Percentiles rank a stretch among this genome's conserved stretches.
phyloP scores from a whole-genome alignment of 2,113 vertebrate species.

The Myotis lucifugus region DNA sequence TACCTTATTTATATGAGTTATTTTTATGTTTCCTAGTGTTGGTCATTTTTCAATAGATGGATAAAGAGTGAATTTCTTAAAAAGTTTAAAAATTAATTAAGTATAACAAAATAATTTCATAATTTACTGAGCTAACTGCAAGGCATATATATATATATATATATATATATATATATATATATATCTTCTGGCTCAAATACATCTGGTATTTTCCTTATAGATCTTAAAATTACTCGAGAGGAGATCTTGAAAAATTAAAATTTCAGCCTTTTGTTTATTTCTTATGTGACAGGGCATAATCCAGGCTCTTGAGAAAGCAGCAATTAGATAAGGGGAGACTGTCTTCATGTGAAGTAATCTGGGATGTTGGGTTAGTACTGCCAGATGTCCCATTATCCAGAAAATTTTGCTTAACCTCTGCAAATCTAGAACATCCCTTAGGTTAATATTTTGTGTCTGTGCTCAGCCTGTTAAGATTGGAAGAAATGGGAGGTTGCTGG shows the following conservation, averaged over 20 bases:
- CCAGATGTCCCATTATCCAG: neutral
- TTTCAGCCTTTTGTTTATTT: neutral
- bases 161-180: neutral
- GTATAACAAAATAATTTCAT: neutral
- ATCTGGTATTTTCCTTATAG: neutral
- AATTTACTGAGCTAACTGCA: neutral
- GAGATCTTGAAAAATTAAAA: neutral
- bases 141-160: neutral
- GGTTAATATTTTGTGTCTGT: neutral
- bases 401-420: neutral
- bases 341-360: neutral
- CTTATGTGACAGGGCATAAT: neutral
- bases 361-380: neutral
- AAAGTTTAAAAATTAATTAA: neutral
- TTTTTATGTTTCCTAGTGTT: neutral
- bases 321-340: neutral
- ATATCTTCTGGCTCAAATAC: neutral
- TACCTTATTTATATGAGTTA: neutral
- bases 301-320: neutral
- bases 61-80: neutral
- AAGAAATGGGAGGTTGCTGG: neutral
- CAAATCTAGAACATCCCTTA: neutral
- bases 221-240: neutral
- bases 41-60: slow-evolving; percentile 11
- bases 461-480: neutral